These are phyloP conservation scores for Esox masquinongy DNA, from an alignment of 2,797 vertebrate genomes.

Conservation along the genomic window DNA sequence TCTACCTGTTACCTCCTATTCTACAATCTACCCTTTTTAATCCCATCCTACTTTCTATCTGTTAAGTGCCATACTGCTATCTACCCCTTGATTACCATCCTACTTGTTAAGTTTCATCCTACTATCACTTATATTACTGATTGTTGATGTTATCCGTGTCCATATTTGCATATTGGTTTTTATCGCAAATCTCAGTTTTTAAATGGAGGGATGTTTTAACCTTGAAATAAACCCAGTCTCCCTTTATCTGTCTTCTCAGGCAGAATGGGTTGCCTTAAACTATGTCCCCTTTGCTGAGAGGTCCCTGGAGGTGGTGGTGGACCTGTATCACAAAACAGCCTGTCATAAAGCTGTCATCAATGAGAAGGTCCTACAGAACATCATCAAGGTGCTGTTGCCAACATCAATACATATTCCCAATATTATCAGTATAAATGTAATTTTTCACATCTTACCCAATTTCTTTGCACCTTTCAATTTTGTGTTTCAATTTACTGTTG, in stretches of 20 bases:
- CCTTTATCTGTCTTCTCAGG: slow-evolving; percentile 70
- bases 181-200: slow-evolving; percentile 18
- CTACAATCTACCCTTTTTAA: too few species aligned
- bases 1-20: too few species aligned
- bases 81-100: too few species aligned
- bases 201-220: neutral
- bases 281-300: slow-evolving; percentile 98
- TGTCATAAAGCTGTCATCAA: slow-evolving; percentile 98
- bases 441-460: too few species aligned
- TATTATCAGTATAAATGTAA: too few species aligned
- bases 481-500: too few species aligned
- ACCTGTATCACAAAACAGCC: slow-evolving; percentile 97
- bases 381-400: slow-evolving; percentile 86
- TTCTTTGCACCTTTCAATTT: too few species aligned
- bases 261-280: slow-evolving; percentile 99
- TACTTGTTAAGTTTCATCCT: neutral
- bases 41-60: too few species aligned
- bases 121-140: slow-evolving; percentile 41
- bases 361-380: slow-evolving; percentile 93
- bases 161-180: slow-evolving; percentile 46
- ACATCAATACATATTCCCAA: neutral
- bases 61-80: too few species aligned
- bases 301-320: slow-evolving; percentile 94
- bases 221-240: neutral
- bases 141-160: slow-evolving; percentile 41